Evolutionary conservation across 2,888 invertebrate species (phyloP).

Genomic region (Trachelus troglodyta): DNA sequence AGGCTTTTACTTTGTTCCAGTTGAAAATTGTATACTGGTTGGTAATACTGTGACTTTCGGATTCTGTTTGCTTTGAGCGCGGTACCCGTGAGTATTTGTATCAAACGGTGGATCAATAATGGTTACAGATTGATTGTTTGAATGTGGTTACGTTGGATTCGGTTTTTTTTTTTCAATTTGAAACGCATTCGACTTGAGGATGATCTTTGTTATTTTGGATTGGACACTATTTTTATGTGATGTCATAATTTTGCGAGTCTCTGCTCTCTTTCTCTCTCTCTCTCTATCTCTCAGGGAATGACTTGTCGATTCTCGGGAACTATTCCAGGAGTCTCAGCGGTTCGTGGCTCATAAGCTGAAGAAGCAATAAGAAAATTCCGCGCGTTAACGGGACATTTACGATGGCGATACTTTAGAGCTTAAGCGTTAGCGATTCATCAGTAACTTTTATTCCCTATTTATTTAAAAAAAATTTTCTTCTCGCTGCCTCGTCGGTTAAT

Average conservation of each 20-base stretch:
- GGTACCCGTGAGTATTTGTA: not conserved
- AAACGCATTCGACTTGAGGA: not conserved
- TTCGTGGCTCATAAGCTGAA: not conserved
- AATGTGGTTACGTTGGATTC: not conserved
- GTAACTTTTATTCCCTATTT: not conserved
- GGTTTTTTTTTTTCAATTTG: not conserved
- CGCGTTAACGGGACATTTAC: not conserved
- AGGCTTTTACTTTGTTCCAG: not conserved
- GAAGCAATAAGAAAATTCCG: not conserved
- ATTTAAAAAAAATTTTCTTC: not conserved
- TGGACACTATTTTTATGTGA: not conserved
- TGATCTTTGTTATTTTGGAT: not conserved
- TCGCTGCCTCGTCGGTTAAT: not conserved
- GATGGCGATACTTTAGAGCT: not conserved
- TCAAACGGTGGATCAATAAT: not conserved
- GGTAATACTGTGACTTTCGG: not conserved
- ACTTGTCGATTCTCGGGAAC: not conserved
- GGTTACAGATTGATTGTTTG: not conserved
- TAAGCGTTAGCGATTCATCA: not conserved
- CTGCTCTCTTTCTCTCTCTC: not conserved
- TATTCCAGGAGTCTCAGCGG: not conserved
- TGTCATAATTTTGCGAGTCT: not conserved
- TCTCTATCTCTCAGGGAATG: not conserved
- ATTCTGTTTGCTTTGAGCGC: not conserved
- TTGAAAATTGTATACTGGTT: not conserved